Conservation (phyloP, 2,888 invertebrate species). For the Subacronicta megacephala region DNA sequence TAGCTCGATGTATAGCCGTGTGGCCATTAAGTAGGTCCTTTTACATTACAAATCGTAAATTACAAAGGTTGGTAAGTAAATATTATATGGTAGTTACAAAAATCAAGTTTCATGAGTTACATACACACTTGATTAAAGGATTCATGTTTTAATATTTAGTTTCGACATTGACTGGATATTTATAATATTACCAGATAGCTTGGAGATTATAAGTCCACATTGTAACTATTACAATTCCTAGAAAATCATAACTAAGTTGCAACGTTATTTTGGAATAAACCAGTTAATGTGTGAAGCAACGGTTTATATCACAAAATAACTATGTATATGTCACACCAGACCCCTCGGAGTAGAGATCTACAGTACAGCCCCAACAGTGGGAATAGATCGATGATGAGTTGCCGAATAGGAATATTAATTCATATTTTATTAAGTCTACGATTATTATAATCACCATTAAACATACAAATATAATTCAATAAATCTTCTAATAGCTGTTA, state of each 20-base stretch:
- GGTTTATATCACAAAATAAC: not conserved
- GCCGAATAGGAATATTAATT: constrained; percentile 9
- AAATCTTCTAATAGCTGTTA: not conserved
- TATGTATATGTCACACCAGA: too few relatives aligned
- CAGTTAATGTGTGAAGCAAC: constrained; percentile 2
- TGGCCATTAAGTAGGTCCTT: too few relatives aligned
- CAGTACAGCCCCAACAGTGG: too few relatives aligned
- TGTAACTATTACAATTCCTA: not conserved
- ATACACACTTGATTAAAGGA: too few relatives aligned
- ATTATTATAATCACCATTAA: constrained; percentile 15
- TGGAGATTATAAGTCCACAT: not conserved
- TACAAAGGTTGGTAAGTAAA: too few relatives aligned
- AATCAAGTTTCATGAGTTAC: too few relatives aligned
- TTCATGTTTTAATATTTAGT: not conserved
- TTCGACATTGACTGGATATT: too few relatives aligned
- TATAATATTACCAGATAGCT: not conserved
- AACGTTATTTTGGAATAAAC: constrained; percentile 14
- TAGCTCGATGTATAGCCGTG: too few relatives aligned
- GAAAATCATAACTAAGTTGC: constrained; percentile 8
- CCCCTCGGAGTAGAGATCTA: not conserved
- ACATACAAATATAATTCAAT: too few relatives aligned
- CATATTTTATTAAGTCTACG: constrained; percentile 26
- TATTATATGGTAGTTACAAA: too few relatives aligned
- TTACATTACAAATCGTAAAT: too few relatives aligned
- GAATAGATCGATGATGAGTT: not conserved